Percentiles rank a stretch among this genome's conserved stretches.
These are phyloP conservation scores for Ailurus styani DNA, from an alignment of 2,113 vertebrate species.

Conservation along the genomic window DNA sequence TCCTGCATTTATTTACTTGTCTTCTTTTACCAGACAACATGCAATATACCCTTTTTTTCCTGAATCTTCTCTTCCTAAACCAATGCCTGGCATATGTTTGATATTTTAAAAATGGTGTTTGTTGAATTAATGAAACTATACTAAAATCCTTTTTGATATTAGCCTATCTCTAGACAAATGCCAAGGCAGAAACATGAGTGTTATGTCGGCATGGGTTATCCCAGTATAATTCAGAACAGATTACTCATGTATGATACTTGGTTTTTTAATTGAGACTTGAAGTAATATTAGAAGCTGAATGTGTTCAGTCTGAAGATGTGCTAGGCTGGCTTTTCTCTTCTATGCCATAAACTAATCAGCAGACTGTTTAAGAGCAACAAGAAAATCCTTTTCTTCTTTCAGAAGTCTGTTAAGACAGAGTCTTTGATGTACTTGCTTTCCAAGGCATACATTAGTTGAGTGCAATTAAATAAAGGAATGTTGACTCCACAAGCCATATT, in stretches of 20 bases:
- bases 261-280: not conserved
- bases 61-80: not conserved
- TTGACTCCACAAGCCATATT: not conserved
- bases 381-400: not conserved
- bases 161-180: not conserved
- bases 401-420: not conserved
- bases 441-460: not conserved
- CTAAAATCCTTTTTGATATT: not conserved
- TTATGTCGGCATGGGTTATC: not conserved
- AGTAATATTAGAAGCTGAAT: not conserved
- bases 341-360: not conserved
- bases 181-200: not conserved
- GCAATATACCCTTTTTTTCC: not conserved
- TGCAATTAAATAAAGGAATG: not conserved
- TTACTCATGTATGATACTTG: not conserved
- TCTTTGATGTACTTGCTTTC: not conserved
- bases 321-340: not conserved
- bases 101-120: not conserved
- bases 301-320: not conserved
- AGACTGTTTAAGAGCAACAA: slow-evolving; percentile 1
- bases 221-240: not conserved
- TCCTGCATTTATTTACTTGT: not conserved
- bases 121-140: not conserved
- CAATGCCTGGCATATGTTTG: not conserved
- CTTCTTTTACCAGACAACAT: not conserved